phyloP scores from a whole-genome alignment of 2,113 vertebrate species.

The Petaurus breviceps region DNA sequence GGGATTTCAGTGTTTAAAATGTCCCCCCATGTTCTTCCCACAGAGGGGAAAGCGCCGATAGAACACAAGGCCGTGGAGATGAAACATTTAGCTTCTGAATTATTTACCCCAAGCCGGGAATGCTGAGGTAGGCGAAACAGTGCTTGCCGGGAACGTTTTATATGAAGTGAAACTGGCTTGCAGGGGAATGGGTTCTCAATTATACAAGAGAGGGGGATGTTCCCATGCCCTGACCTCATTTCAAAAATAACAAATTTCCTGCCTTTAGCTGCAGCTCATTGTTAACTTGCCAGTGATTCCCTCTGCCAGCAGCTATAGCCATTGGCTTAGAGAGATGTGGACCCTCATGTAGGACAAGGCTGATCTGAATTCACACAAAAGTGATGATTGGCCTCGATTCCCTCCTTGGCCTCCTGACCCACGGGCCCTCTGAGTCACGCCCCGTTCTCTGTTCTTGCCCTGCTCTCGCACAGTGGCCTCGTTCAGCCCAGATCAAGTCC shows the following conservation, averaged over 20 bases:
- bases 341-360: background rate
- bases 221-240: conserved; percentile 41
- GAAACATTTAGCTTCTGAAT: conserved; percentile 24
- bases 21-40: conserved; percentile 28
- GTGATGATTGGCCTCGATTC: background rate
- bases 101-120: conserved; percentile 49
- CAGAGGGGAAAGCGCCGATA: background rate
- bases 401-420: background rate
- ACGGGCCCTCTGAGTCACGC: background rate
- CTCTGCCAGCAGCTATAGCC: background rate
- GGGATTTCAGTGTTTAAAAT: conserved; percentile 41
- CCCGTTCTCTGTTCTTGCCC: background rate
- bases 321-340: background rate
- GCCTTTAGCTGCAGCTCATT: conserved; percentile 21
- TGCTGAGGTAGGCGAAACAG: conserved; percentile 14
- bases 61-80: conserved; percentile 27
- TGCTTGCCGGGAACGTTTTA: conserved; percentile 28
- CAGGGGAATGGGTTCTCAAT: background rate
- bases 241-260: conserved; percentile 28
- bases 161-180: background rate
- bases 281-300: conserved; percentile 2
- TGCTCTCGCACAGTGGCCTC: background rate
- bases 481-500: background rate
- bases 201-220: background rate
- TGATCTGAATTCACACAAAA: background rate